Base-by-base conservation (phyloP, 1,140 invertebrate genomes). In the Ridgeia piscesae region DNA sequence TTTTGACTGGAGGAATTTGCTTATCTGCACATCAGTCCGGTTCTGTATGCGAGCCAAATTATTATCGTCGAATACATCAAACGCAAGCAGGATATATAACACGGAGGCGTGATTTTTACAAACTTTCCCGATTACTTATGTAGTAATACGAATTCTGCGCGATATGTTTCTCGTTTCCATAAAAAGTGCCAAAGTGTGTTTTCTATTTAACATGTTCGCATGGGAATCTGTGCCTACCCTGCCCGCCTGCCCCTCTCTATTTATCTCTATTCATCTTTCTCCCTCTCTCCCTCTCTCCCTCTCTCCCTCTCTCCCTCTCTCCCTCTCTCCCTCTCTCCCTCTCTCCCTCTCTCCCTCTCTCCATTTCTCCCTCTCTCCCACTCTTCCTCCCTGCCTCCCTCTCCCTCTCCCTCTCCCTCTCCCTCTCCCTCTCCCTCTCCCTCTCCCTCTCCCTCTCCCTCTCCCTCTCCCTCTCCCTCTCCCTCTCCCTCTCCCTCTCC, bases 261-360 rank as follows among this genome's bases (percentile, higher is more conserved):
- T n/a, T 90, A 8, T 90, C 89, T 31, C 89, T 90, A 8, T 93
- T 94, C 94, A 94, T 92, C 90, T 92, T 92, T 33, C 91, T 91
- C 91, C 14, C 91, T 91, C 91, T 91, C 91, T 91, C 91, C 42
- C 91, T 91, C 91, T 91, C 91, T 91, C 91, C 42, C 91, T 91
- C 91, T 91, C 33, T 91, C 91, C 42, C 33, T 91, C 91, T 91
- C 33, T 91, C 91, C 42, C 33, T 91, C 91, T 91, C 33, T 91
- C 91, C 42, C 91, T 91, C 91, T 91, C 91, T 91, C 91, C 42
- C 91, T 91, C 91, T 91, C 91, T 91, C 91, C 42, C 91, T 91
- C 91, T 91, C 91, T 91, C 91, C 42, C 91, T 91, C 91, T 91
- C 91, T 91, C 91, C 42, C 91, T 91, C 91, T 91, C 91, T 91